Evolutionary conservation across 2,888 invertebrate species (phyloP).

Genomic region (Pristionchus japonicus): DNA sequence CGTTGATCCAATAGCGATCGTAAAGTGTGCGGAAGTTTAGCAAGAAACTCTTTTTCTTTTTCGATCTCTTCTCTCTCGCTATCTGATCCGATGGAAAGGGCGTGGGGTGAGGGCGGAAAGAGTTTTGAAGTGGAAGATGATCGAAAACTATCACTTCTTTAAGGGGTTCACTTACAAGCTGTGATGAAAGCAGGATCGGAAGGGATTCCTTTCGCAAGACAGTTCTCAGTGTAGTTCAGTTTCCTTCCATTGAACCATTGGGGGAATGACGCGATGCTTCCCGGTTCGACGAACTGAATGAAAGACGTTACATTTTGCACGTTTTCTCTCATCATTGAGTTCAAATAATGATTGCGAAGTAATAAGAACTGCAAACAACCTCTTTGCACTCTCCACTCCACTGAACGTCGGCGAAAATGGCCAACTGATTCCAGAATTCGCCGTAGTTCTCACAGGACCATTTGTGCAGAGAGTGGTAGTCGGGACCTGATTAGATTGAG

Average conservation of each 20-base stretch:
- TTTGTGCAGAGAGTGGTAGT: constrained; percentile 77
- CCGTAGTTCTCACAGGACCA: constrained; percentile 78
- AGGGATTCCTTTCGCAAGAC: constrained; percentile 75
- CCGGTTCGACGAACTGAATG: constrained; percentile 77
- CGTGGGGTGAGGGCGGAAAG: neutral
- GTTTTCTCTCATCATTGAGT: too few relatives aligned
- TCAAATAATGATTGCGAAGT: too few relatives aligned
- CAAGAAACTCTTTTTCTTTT: constrained; percentile 30
- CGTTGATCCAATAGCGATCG: neutral
- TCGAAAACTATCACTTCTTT: neutral
- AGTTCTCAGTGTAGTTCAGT: constrained; percentile 79
- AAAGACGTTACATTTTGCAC: too few relatives aligned
- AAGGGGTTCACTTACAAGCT: constrained; percentile 74
- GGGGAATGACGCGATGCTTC: constrained; percentile 77
- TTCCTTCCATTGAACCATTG: constrained; percentile 79
- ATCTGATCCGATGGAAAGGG: neutral
- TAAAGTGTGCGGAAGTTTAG: constrained; percentile 35
- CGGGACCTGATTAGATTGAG: constrained; percentile 75
- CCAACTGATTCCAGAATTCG: constrained; percentile 78
- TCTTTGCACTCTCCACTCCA: constrained; percentile 69
- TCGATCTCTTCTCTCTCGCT: constrained; percentile 27
- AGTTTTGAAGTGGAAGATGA: neutral
- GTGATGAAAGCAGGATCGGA: constrained; percentile 78
- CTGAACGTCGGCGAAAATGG: constrained; percentile 76
- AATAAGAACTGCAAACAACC: neutral